These are phyloP conservation scores for Micronycteris hirsuta DNA, from an alignment of 2,113 vertebrate species.

Conservation along the genomic window DNA sequence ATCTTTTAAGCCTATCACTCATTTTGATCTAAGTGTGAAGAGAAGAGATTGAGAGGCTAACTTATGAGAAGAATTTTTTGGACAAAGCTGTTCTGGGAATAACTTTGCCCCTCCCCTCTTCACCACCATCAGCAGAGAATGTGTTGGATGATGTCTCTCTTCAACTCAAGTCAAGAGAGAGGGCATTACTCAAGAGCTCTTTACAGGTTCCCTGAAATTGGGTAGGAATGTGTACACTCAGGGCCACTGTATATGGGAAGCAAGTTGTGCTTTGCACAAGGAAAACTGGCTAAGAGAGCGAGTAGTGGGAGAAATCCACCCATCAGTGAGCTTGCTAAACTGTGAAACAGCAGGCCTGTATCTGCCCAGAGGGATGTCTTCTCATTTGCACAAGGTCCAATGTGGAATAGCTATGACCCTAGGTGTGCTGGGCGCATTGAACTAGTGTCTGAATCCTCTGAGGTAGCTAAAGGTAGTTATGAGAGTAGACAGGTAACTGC, in stretches of 20 bases:
- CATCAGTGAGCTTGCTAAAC: not conserved
- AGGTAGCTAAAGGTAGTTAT: not conserved
- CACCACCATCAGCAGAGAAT: not conserved
- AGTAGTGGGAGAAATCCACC: not conserved
- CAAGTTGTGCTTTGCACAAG: not conserved
- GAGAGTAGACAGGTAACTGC: not conserved
- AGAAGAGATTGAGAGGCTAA: not conserved
- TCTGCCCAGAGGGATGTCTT: not conserved
- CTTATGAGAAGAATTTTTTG: not conserved
- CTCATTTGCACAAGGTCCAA: not conserved
- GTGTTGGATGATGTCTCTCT: not conserved
- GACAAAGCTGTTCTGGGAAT: not conserved
- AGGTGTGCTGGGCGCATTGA: not conserved
- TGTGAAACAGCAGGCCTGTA: not conserved
- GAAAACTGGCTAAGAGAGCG: not conserved
- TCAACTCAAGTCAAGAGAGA: not conserved
- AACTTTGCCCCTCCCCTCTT: not conserved
- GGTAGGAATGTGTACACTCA: not conserved
- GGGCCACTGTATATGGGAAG: not conserved
- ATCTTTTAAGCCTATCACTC: not conserved
- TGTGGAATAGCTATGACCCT: not conserved
- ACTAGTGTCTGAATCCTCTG: not conserved
- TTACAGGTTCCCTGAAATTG: not conserved
- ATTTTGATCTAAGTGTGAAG: not conserved
- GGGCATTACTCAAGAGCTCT: not conserved